phyloP scores from a whole-genome alignment of 92 coral and sea anemone species.

The Heliopora coerulea region DNA sequence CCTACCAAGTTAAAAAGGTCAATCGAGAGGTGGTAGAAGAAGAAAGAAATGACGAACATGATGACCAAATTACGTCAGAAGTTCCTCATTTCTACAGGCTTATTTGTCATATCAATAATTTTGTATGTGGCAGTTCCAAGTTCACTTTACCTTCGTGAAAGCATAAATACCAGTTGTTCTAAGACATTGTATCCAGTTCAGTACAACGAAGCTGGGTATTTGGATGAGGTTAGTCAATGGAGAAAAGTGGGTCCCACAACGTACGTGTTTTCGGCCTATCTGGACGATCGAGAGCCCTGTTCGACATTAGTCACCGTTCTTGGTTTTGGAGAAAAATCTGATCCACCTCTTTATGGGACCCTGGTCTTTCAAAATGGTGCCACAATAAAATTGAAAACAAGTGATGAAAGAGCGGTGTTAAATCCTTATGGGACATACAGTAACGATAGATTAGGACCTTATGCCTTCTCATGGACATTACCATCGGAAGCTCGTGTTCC shows the following conservation, averaged over 20 bases:
- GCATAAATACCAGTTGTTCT: too few relatives aligned
- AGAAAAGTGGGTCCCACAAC: constrained; percentile 1
- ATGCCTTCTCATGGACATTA: constrained; percentile 9
- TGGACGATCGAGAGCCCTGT: constrained; percentile 20
- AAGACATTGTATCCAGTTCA: background rate
- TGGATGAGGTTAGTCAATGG: constrained; percentile 7
- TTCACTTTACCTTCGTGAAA: too few relatives aligned
- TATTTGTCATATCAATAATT: too few relatives aligned
- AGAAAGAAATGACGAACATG: too few relatives aligned
- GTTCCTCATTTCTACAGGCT: too few relatives aligned
- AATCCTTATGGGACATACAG: constrained; percentile 11
- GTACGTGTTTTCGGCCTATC: constrained; percentile 5
- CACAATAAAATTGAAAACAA: background rate
- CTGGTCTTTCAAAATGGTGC: constrained; percentile 3
- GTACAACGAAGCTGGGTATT: constrained; percentile 6
- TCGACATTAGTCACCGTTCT: constrained; percentile 2
- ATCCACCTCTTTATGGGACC: constrained; percentile 6
- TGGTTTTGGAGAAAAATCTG: constrained; percentile 17
- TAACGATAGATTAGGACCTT: constrained; percentile 2
- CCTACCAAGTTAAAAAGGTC: too few relatives aligned
- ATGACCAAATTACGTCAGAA: too few relatives aligned
- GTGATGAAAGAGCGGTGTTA: background rate
- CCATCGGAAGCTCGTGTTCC: background rate
- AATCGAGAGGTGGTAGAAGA: too few relatives aligned
- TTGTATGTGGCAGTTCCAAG: too few relatives aligned